phyloP scores from a whole-genome alignment of 1,140 invertebrate genomes.

The Sminthurinus signatus region DNA sequence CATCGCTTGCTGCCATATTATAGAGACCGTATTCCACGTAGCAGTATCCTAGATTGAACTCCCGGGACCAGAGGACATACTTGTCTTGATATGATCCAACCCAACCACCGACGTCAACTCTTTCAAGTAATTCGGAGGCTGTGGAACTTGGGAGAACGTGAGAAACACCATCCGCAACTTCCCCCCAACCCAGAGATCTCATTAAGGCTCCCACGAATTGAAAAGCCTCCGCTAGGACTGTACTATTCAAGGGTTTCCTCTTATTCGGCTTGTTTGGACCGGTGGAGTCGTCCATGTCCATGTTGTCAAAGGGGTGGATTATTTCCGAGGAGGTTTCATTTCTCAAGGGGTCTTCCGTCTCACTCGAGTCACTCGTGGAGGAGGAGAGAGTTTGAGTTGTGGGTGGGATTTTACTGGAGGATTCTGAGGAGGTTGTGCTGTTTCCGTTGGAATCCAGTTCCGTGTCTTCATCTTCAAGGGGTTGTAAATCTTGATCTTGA shows the following conservation, averaged over 20 bases:
- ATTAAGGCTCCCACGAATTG: constrained; percentile 33
- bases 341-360: constrained; percentile 3
- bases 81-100: constrained; percentile 32
- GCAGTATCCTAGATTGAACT: constrained; percentile 41
- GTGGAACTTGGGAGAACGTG: constrained; percentile 33
- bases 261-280: constrained; percentile 9
- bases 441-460: no score
- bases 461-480: background rate
- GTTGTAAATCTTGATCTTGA: constrained; percentile 17
- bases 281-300: background rate
- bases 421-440: constrained; percentile 3
- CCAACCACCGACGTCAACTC: constrained; percentile 39
- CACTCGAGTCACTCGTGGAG: background rate
- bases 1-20: constrained; percentile 36
- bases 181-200: constrained; percentile 29
- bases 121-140: constrained; percentile 33
- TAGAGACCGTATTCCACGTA: constrained; percentile 39
- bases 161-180: constrained; percentile 30
- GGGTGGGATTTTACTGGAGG: constrained; percentile 5
- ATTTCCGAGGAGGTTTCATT: constrained; percentile 23
- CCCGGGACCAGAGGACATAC: constrained; percentile 30
- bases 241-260: constrained; percentile 35
- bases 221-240: constrained; percentile 36
- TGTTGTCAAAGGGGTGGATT: constrained; percentile 15
- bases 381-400: background rate